A percentile compares a stretch with the other conserved stretches of the same genome.
Evolutionary conservation across 2,113 vertebrate genomes (phyloP).

Genomic region (Pachyramphus minor): DNA sequence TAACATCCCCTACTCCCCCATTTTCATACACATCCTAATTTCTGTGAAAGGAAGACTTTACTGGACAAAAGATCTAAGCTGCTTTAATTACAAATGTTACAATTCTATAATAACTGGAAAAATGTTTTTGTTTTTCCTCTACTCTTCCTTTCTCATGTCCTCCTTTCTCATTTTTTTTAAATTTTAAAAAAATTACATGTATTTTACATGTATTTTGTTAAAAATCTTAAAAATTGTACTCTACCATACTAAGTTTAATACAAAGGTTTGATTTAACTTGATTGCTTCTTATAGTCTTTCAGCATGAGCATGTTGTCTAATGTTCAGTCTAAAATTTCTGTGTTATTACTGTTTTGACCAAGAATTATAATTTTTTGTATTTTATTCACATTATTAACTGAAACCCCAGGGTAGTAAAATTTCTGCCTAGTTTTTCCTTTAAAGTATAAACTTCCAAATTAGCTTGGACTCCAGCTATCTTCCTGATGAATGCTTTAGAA

Average conservation of each 20-base stretch:
- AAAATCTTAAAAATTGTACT: background rate
- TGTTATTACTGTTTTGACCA: background rate
- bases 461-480: background rate
- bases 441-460: background rate
- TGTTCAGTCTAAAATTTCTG: background rate
- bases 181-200: background rate
- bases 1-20: background rate
- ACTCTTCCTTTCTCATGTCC: background rate
- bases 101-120: background rate
- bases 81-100: background rate
- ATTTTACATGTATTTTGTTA: background rate
- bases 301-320: background rate
- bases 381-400: background rate
- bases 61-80: background rate
- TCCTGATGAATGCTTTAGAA: background rate
- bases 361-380: background rate
- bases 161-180: background rate
- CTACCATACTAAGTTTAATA: background rate
- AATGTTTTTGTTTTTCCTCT: background rate
- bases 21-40: background rate
- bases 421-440: background rate
- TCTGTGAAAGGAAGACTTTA: background rate
- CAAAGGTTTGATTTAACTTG: background rate
- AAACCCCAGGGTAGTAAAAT: background rate
- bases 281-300: background rate